phyloP scores from a whole-genome alignment of 2,888 invertebrate species.

The Priocnemis perturbator region DNA sequence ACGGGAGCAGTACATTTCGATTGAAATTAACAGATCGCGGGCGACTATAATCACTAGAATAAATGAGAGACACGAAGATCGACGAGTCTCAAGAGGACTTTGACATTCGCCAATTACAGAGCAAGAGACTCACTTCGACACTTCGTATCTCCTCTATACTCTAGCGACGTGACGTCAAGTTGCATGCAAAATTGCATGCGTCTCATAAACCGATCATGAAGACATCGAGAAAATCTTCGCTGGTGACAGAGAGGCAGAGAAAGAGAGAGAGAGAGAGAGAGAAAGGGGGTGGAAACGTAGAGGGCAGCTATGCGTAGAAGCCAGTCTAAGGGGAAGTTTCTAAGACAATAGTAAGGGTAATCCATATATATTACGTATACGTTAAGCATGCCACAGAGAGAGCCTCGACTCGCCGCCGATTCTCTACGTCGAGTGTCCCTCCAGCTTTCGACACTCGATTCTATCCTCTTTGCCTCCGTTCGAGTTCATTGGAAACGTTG shows the following conservation, averaged over 20 bases:
- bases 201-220: too few species aligned
- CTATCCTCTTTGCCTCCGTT: conserved; percentile 33
- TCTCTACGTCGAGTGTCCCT: too few species aligned
- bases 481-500: too few species aligned
- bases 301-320: not conserved
- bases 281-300: conserved; percentile 14
- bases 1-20: not conserved
- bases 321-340: not conserved
- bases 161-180: conserved; percentile 30
- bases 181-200: conserved; percentile 19
- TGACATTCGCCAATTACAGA: not conserved
- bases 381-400: conserved; percentile 48
- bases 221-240: not conserved
- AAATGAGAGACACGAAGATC: conserved; percentile 42
- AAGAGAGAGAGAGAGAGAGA: conserved; percentile 6
- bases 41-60: not conserved
- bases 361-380: conserved; percentile 17
- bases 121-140: conserved; percentile 12
- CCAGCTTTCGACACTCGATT: conserved; percentile 45
- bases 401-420: too few species aligned
- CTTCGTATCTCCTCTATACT: conserved; percentile 50
- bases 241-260: not conserved
- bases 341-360: not conserved
- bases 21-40: too few species aligned
- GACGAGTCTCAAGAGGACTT: conserved; percentile 9